phyloP scores from a whole-genome alignment of 2,113 vertebrate species.

The Pterocles orientalis region DNA sequence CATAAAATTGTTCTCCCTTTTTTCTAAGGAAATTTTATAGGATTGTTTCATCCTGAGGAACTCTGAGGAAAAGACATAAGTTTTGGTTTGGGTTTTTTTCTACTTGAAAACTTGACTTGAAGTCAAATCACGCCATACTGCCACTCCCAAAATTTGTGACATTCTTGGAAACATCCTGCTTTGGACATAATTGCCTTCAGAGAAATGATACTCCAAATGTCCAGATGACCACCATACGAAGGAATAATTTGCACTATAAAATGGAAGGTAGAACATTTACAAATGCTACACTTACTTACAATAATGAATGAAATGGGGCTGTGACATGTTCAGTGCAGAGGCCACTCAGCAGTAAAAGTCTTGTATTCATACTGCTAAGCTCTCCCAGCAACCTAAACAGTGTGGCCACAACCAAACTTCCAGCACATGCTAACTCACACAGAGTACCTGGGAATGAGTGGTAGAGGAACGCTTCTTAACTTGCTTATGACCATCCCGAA shows the following conservation, averaged over 20 bases:
- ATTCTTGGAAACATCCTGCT: not conserved
- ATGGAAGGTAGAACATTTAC: not conserved
- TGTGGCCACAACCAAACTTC: not conserved
- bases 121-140: not conserved
- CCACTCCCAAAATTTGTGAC: not conserved
- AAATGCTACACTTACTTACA: not conserved
- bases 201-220: not conserved
- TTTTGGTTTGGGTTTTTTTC: not conserved
- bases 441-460: not conserved
- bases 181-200: not conserved
- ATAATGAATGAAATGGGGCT: not conserved
- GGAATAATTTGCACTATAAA: not conserved
- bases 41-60: not conserved
- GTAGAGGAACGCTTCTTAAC: too few relatives aligned
- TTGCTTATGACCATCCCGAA: not conserved
- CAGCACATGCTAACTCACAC: not conserved
- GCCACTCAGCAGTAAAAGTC: not conserved
- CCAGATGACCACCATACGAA: not conserved
- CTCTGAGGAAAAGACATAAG: not conserved
- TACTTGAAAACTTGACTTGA: not conserved
- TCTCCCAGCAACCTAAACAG: not conserved
- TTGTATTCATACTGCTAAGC: not conserved
- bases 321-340: not conserved
- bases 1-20: not conserved
- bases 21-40: not conserved